These are phyloP conservation scores for Crenichthys baileyi DNA, from an alignment of 2,797 vertebrate genomes.

Conservation along the genomic window DNA sequence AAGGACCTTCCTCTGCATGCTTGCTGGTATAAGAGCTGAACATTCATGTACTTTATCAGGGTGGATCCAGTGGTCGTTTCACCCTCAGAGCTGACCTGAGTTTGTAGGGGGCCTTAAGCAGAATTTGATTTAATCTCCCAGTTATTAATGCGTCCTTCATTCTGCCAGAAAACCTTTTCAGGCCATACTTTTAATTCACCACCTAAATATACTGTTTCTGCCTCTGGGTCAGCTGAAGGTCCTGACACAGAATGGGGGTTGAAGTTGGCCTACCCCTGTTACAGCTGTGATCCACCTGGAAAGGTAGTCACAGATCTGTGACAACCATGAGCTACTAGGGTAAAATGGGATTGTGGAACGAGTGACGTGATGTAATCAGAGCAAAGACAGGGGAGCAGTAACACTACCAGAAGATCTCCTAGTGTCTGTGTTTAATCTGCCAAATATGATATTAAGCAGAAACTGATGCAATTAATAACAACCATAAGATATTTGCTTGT, in stretches of 20 bases:
- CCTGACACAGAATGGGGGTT: too few relatives aligned
- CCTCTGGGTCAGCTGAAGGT: too few relatives aligned
- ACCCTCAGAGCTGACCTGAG: background rate
- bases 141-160: too few relatives aligned
- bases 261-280: too few relatives aligned
- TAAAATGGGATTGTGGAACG: background rate
- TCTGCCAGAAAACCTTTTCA: too few relatives aligned
- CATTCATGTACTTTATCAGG: constrained; percentile 5
- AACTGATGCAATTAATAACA: too few relatives aligned
- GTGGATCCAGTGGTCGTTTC: background rate
- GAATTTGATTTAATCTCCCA: background rate
- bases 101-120: background rate
- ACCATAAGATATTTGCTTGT: too few relatives aligned
- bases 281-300: too few relatives aligned
- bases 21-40: constrained; percentile 84
- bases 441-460: too few relatives aligned
- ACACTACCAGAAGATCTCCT: background rate
- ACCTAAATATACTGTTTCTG: too few relatives aligned
- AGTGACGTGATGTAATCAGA: background rate
- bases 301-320: background rate
- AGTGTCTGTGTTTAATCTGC: background rate
- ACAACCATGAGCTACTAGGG: background rate
- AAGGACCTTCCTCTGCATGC: constrained; percentile 94
- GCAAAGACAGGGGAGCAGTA: background rate
- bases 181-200: too few relatives aligned